Evolutionary conservation across 2,797 vertebrate genomes (phyloP).

Genomic region (Leptodactylus fallax): DNA sequence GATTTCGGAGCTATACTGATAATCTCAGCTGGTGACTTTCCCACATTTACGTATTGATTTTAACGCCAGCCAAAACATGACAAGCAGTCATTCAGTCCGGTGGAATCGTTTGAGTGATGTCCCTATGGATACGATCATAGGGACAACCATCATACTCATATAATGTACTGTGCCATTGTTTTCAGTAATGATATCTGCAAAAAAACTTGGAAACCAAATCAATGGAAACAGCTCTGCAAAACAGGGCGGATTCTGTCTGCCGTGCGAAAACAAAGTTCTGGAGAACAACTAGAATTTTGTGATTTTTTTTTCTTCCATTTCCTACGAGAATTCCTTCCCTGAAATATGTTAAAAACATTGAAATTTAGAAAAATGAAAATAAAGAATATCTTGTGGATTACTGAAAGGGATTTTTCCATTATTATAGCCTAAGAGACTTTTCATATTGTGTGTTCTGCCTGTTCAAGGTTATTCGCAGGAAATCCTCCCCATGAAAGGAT

Average conservation of each 20-base stretch:
- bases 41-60: not conserved
- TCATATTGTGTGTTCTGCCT: too few relatives aligned
- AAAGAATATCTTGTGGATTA: not conserved
- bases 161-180: not conserved
- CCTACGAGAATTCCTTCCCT: too few relatives aligned
- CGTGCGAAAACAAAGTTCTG: not conserved
- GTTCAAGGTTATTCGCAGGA: too few relatives aligned
- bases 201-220: not conserved
- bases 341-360: too few relatives aligned
- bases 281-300: not conserved
- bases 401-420: too few relatives aligned
- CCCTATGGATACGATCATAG: not conserved
- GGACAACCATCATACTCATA: not conserved
- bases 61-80: not conserved
- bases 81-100: not conserved
- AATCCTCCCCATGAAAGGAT: too few relatives aligned
- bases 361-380: too few relatives aligned
- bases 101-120: not conserved
- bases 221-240: not conserved
- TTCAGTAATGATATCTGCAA: not conserved
- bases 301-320: not conserved
- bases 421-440: too few relatives aligned
- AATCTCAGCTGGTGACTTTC: not conserved
- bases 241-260: not conserved
- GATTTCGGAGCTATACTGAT: not conserved